Conservation (phyloP, 2,888 invertebrate genomes). For the Conops quadrifasciatus region DNA sequence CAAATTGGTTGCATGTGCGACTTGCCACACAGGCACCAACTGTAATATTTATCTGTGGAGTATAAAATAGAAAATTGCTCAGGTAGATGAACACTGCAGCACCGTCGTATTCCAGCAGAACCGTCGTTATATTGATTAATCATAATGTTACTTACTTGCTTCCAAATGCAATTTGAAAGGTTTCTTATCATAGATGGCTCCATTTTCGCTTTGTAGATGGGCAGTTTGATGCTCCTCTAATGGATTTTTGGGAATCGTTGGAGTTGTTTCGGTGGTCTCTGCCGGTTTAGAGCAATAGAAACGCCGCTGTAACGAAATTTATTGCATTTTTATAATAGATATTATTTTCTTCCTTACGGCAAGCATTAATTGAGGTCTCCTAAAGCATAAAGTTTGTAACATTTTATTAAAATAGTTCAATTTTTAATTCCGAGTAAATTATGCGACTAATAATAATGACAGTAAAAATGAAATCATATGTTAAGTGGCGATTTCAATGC, state of each 20-base stretch:
- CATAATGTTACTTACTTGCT: constrained; percentile 65
- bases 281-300: constrained; percentile 33
- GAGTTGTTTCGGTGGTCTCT: constrained; percentile 36
- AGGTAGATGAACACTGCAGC: neutral
- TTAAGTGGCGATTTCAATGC: too few species aligned
- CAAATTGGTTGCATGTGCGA: constrained; percentile 94
- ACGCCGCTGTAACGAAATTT: constrained; percentile 36
- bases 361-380: constrained; percentile 4
- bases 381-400: neutral
- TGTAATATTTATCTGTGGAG: constrained; percentile 74
- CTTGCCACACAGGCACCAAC: constrained; percentile 94
- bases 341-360: constrained; percentile 16
- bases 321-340: neutral
- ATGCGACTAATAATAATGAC: neutral
- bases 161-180: constrained; percentile 82
- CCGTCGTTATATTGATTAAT: neutral
- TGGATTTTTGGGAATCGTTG: constrained; percentile 74
- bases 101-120: neutral
- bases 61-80: neutral
- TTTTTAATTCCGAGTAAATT: neutral
- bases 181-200: constrained; percentile 85
- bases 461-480: too few species aligned
- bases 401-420: neutral
- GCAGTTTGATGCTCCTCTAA: constrained; percentile 72
- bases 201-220: constrained; percentile 74